Conservation (phyloP, 2,888 invertebrate genomes). For the Lymantria monacha region DNA sequence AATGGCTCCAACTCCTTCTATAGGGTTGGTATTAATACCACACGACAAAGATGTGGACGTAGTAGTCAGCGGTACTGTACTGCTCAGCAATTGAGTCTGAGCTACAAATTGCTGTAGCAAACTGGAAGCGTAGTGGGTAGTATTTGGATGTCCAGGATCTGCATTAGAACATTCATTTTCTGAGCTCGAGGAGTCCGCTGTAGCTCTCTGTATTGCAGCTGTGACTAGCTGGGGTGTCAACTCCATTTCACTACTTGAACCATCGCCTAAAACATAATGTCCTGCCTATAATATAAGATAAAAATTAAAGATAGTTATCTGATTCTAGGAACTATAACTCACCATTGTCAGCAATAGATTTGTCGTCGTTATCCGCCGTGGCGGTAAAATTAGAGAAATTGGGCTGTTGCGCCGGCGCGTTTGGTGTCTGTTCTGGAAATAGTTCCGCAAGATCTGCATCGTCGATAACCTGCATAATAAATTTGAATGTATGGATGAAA, state of each 20-base stretch:
- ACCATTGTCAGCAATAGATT: constrained; percentile 78
- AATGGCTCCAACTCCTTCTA: constrained; percentile 62
- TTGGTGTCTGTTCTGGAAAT: constrained; percentile 86
- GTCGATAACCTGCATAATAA: constrained; percentile 83
- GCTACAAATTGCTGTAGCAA: constrained; percentile 91
- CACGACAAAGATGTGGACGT: constrained; percentile 48
- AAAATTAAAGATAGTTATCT: neutral
- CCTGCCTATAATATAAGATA: neutral
- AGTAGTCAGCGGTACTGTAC: constrained; percentile 60
- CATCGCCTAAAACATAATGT: constrained; percentile 71
- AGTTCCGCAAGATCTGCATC: constrained; percentile 91
- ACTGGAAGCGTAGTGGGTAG: constrained; percentile 87
- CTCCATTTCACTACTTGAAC: constrained; percentile 89
- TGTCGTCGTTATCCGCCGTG: constrained; percentile 70
- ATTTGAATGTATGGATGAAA: neutral
- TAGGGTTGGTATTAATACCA: constrained; percentile 49
- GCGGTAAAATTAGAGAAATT: constrained; percentile 80
- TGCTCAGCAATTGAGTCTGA: constrained; percentile 87
- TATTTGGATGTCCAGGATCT: constrained; percentile 75
- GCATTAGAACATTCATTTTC: constrained; percentile 85
- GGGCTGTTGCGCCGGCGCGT: constrained; percentile 82
- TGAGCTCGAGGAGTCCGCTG: constrained; percentile 85
- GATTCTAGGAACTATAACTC: constrained; percentile 18
- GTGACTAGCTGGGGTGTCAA: constrained; percentile 88
- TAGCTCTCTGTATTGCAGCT: constrained; percentile 88